Evolutionary conservation across 2,797 vertebrate genomes (phyloP).

Genomic region (Tachyglossus aculeatus): DNA sequence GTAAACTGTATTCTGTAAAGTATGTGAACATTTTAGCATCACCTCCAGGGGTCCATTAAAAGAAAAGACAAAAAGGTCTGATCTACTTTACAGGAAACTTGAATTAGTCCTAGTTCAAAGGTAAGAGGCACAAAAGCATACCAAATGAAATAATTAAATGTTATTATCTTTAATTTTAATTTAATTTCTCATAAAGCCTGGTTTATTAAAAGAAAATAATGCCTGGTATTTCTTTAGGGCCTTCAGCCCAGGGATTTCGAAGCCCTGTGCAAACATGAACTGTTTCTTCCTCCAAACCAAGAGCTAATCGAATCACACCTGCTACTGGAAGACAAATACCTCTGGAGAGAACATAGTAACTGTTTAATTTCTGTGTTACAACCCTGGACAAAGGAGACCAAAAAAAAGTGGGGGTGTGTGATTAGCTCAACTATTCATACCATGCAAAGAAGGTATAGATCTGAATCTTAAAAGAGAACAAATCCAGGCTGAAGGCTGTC

Average conservation of each 20-base stretch:
- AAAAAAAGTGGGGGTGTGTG: not conserved
- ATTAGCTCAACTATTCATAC: constrained; percentile 11
- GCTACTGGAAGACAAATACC: not conserved
- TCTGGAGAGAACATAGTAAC: not conserved
- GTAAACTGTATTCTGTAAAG: constrained; percentile 31
- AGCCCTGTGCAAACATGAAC: not conserved
- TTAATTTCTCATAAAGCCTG: constrained; percentile 2
- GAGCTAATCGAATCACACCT: not conserved
- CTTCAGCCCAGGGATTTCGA: not conserved
- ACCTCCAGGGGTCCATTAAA: too few relatives aligned
- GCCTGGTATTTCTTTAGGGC: not conserved
- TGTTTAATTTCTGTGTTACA: not conserved
- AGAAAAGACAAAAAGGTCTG: not conserved
- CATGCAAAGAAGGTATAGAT: not conserved
- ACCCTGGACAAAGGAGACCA: constrained; percentile 1
- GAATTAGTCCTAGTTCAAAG: not conserved
- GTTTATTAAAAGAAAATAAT: constrained; percentile 19
- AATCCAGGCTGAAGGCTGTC: not conserved
- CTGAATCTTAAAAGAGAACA: not conserved
- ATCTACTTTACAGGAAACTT: not conserved
- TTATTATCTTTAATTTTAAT: constrained; percentile 1
- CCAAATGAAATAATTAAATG: not conserved
- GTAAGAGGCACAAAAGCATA: not conserved
- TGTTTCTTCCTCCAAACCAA: not conserved
- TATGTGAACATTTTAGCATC: constrained; percentile 7